A percentile compares a stretch with the other conserved stretches of the same genome.
phyloP scores from a whole-genome alignment of 2,113 vertebrate genomes.

The Falco punctatus region DNA sequence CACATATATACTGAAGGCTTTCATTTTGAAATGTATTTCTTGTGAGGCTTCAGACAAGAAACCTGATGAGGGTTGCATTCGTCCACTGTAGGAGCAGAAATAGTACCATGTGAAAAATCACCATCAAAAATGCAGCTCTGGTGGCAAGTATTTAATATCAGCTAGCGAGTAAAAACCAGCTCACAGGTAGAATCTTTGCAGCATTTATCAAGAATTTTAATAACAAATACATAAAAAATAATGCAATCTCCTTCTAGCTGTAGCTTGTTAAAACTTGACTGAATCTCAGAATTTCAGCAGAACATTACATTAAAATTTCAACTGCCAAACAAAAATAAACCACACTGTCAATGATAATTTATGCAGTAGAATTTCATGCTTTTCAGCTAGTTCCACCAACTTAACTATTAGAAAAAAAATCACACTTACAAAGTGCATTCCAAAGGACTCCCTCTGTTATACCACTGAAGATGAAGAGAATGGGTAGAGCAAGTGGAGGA shows the following conservation, averaged over 20 bases:
- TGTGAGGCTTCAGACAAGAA: constrained; percentile 29
- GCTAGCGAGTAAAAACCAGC: constrained; percentile 20
- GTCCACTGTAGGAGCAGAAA: constrained; percentile 21
- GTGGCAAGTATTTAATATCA: constrained; percentile 45
- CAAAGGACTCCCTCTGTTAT: not conserved
- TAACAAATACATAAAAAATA: constrained; percentile 50
- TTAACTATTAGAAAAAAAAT: not conserved
- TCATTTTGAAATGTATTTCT: constrained; percentile 26
- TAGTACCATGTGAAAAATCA: constrained; percentile 52
- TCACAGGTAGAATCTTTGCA: constrained; percentile 46
- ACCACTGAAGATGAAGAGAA: not conserved
- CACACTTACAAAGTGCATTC: not conserved
- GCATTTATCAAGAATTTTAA: constrained; percentile 65
- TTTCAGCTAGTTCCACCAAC: not conserved
- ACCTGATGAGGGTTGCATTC: constrained; percentile 22
- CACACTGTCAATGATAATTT: constrained; percentile 45
- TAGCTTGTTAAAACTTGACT: constrained; percentile 50
- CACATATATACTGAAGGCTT: not conserved
- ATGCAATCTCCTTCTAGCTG: constrained; percentile 13
- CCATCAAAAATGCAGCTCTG: constrained; percentile 27
- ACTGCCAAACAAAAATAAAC: constrained; percentile 39
- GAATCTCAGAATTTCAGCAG: constrained; percentile 36
- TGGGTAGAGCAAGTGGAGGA: not conserved
- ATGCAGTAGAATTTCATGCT: constrained; percentile 38
- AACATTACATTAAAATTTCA: constrained; percentile 55